A percentile compares a stretch with the other conserved stretches of the same genome.
Conservation (phyloP, 2,888 invertebrate genomes). For the Atherix ibis region DNA sequence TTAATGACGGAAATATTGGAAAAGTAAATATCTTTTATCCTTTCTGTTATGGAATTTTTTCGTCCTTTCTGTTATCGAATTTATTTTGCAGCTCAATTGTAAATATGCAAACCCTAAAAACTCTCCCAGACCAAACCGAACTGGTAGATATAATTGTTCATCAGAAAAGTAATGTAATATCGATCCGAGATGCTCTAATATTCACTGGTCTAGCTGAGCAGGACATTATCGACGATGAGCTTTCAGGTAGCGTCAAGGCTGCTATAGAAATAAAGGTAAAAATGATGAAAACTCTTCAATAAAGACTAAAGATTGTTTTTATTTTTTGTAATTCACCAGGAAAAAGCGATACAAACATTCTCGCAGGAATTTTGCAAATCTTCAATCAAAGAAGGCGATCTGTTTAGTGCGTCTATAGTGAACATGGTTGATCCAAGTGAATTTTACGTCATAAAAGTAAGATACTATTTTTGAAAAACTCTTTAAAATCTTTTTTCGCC, state of each 20-base stretch:
- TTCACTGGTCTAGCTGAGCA: constrained; percentile 22
- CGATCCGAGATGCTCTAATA: constrained; percentile 32
- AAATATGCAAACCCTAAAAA: not conserved
- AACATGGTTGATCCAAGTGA: constrained; percentile 45
- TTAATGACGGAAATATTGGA: constrained; percentile 43
- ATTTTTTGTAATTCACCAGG: no score
- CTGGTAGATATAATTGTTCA: constrained; percentile 34
- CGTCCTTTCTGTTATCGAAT: not conserved
- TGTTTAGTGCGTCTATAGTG: constrained; percentile 37
- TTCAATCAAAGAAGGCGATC: constrained; percentile 15
- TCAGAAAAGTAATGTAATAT: constrained; percentile 26
- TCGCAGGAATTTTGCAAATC: constrained; percentile 12
- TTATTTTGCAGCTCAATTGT: not conserved
- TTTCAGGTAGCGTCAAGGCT: not conserved
- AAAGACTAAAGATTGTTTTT: not conserved
- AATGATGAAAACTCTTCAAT: no score
- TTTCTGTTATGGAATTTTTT: not conserved
- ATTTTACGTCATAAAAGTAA: constrained; percentile 52
- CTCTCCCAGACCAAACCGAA: no score
- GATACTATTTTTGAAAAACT: constrained; percentile 3
- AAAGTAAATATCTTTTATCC: constrained; percentile 33
- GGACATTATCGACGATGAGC: constrained; percentile 7
- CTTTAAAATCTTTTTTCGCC: not conserved
- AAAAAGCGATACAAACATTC: not conserved
- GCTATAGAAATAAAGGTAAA: constrained; percentile 5